Conservation (phyloP, 1,140 invertebrate genomes). For the Brachionus paranguensis region DNA sequence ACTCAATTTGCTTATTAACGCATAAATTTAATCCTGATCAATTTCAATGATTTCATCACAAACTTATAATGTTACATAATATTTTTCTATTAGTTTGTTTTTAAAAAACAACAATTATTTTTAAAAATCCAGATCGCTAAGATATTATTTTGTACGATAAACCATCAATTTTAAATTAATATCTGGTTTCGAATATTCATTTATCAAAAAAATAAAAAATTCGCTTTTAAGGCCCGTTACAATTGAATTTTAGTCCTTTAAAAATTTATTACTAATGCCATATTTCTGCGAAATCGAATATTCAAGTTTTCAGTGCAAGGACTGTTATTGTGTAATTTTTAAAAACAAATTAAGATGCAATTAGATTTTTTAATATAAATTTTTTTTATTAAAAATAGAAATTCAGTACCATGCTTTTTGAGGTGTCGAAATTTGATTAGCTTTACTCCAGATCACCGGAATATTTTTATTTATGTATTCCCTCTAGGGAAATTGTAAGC, state of each 20-base stretch:
- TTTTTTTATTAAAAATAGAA: background rate
- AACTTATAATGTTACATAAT: background rate
- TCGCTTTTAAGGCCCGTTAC: background rate
- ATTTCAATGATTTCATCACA: background rate
- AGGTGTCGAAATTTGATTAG: background rate
- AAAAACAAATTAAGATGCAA: background rate
- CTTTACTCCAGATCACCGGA: background rate
- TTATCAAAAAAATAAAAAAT: background rate
- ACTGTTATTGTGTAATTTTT: background rate
- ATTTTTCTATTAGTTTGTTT: background rate
- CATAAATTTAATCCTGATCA: background rate
- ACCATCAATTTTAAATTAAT: background rate
- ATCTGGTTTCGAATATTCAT: background rate
- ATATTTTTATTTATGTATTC: background rate
- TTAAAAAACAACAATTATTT: background rate
- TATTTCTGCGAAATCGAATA: background rate
- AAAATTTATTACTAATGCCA: background rate
- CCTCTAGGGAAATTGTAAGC: background rate
- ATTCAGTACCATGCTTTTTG: background rate
- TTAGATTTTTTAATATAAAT: no score
- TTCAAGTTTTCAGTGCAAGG: no score
- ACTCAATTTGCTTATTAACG: background rate
- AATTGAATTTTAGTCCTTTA: background rate
- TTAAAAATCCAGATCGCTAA: background rate
- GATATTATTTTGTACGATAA: background rate